A percentile compares a stretch with the other conserved stretches of the same genome.
Evolutionary conservation across 2,797 vertebrate genomes (phyloP).

Genomic region (Oryzias sinensis): DNA sequence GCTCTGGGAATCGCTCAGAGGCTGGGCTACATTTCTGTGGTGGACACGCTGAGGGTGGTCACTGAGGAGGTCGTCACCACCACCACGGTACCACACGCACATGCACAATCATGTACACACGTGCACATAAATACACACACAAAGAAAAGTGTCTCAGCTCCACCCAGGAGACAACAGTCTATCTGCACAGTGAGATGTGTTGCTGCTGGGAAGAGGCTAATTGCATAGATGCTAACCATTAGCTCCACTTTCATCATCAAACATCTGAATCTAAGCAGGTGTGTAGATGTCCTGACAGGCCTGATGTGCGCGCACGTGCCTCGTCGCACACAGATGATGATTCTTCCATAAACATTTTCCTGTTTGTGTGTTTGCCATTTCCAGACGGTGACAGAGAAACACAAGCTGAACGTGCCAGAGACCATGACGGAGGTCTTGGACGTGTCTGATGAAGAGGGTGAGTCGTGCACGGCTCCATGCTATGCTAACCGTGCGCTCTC

Average conservation of each 20-base stretch:
- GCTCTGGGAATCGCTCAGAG: constrained; percentile 94
- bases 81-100: constrained; percentile 81
- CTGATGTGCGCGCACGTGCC: no score
- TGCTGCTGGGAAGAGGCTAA: no score
- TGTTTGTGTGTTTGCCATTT: background rate
- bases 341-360: no score
- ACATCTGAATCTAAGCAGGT: no score
- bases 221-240: no score
- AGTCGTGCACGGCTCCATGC: constrained; percentile 44
- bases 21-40: constrained; percentile 98
- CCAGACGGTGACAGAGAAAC: constrained; percentile 97
- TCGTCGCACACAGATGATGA: no score
- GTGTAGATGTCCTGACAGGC: no score
- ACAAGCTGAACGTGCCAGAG: constrained; percentile 97
- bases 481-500: background rate
- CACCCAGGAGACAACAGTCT: no score
- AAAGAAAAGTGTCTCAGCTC: no score
- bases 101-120: background rate
- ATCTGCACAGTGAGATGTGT: no score
- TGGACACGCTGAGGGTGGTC: constrained; percentile 95
- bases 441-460: constrained; percentile 97
- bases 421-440: constrained; percentile 98
- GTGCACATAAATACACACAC: no score
- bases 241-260: no score
- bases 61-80: constrained; percentile 95